Percentiles rank a stretch among this genome's conserved stretches.
phyloP scores from a whole-genome alignment of 2,797 vertebrate species.

The Forpus xanthops region DNA sequence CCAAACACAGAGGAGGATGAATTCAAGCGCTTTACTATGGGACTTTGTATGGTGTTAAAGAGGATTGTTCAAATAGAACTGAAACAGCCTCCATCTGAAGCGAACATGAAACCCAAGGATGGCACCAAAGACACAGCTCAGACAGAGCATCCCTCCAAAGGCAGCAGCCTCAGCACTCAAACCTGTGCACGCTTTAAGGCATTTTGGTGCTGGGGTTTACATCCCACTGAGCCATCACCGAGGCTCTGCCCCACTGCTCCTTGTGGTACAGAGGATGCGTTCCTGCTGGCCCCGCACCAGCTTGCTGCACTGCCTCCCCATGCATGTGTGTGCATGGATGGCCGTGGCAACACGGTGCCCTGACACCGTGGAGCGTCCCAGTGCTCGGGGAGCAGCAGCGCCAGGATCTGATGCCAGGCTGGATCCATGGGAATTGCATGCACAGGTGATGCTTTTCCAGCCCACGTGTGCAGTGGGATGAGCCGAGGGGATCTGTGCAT shows the following conservation, averaged over 20 bases:
- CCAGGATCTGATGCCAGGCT: accelerated
- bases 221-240: accelerated
- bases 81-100: background rate
- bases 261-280: accelerated
- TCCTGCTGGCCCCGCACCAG: background rate
- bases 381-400: no score
- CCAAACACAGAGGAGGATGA: background rate
- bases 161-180: background rate
- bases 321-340: accelerated
- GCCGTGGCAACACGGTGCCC: background rate
- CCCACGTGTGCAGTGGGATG: background rate
- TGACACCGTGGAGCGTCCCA: background rate
- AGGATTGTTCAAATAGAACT: background rate
- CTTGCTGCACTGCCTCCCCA: no score
- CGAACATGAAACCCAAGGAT: background rate
- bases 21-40: background rate
- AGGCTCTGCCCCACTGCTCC: accelerated
- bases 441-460: background rate
- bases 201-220: background rate
- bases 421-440: accelerated
- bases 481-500: background rate
- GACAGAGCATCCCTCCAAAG: background rate
- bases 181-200: background rate
- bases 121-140: background rate
- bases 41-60: background rate